Base-by-base conservation (phyloP, 2,888 invertebrate genomes). In the Lasius platythorax region DNA sequence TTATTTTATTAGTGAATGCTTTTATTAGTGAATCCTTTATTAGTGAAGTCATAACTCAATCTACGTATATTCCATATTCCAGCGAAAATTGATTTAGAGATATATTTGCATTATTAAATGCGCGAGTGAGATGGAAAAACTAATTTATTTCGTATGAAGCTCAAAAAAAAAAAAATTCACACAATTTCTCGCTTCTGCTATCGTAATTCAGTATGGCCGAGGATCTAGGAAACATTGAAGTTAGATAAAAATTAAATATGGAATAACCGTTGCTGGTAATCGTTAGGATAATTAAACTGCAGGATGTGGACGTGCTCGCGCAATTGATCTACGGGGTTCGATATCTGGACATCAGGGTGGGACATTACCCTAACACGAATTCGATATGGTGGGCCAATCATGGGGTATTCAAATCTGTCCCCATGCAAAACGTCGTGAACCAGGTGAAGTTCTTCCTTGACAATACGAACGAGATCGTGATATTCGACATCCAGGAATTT, bases 251-350 rank as follows among this genome's bases (percentile, higher is more conserved):
- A 56, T 23, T 75, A 50, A 23, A n/a, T 46, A 72, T 58, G 23
- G 53, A 72, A 83, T 87, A 83, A 85, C 81, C 74, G 37, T 78
- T 86, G 83, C 85, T 85, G 82, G 74, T 87, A 88, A 88, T 85
- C 79, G 82, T 88, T 84, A 87, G 87, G 87, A 84, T 58, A 78
- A 88, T 83, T 87, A 78, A 85, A 85, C 74, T 68, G 56, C 85
- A 96, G 94, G 96, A 97, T 87, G 96, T 96, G 89, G 95, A 96
- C 91, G 94, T 97, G 63, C 94, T 96, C 67, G 95, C 95, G 0
- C 97, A 97, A 92, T 92, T 97, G 79, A 95, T 96, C 90, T 96
- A 96, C 87, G 97, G 97, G 1, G 95, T 95, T 4, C 95, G 97
- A 72, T 96, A 96, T 91, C 93, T 97, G 89, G 97, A 97, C 91